Percentiles rank a stretch among this genome's conserved stretches.
Evolutionary conservation across 2,888 invertebrate genomes (phyloP).

Genomic region (Gasteruption jaculator): DNA sequence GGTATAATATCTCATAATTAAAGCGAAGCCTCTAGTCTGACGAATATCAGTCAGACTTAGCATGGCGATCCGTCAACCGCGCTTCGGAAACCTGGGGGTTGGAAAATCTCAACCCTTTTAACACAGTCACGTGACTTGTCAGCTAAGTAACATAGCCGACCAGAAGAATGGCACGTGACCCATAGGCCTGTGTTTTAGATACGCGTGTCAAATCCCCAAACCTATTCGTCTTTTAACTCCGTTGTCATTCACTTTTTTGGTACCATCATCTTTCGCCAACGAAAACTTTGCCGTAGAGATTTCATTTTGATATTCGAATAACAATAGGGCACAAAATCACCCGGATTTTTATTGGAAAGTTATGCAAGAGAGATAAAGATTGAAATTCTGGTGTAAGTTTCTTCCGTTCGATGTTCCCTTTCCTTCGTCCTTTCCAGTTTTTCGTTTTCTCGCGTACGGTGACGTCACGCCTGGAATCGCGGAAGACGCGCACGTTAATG

Average conservation of each 20-base stretch:
- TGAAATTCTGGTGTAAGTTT: too few species aligned
- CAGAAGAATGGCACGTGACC: conserved; percentile 37
- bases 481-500: conserved; percentile 49
- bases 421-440: conserved; percentile 19
- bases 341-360: too few species aligned
- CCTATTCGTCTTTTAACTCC: conserved; percentile 27
- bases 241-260: conserved; percentile 10
- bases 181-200: conserved; percentile 43
- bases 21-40: conserved; percentile 44
- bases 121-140: conserved; percentile 47
- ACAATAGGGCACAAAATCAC: too few species aligned
- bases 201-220: conserved; percentile 50
- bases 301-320: too few species aligned
- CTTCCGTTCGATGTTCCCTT: too few species aligned
- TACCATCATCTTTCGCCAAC: conserved; percentile 23
- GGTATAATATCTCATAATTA: conserved; percentile 49
- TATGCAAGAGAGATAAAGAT: too few species aligned
- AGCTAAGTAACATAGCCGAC: conserved; percentile 26
- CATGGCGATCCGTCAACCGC: conserved; percentile 46
- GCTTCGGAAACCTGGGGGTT: conserved; percentile 27
- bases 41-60: conserved; percentile 49
- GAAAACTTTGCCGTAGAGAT: too few species aligned
- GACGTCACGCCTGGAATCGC: conserved; percentile 44
- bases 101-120: conserved; percentile 51
- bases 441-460: conserved; percentile 29